Conservation (phyloP, 2,797 vertebrate species). For the Nothura maculosa region DNA sequence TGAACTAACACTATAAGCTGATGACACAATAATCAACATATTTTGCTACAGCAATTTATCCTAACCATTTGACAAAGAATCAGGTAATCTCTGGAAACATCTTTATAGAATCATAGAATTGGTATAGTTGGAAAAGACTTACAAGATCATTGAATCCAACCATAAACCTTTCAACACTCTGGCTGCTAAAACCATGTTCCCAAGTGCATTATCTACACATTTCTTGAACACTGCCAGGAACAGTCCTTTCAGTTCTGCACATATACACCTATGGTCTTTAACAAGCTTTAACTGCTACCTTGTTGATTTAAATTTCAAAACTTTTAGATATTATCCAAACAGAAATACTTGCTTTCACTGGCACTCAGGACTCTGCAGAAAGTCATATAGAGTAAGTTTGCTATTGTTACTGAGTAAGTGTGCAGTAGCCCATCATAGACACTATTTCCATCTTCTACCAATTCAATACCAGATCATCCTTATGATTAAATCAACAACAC, state of each 20-base stretch:
- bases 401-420: not conserved
- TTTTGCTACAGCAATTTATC: not conserved
- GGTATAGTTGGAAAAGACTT: too few relatives aligned
- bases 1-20: not conserved
- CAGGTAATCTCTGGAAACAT: not conserved
- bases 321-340: not conserved
- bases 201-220: too few relatives aligned
- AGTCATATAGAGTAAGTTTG: not conserved
- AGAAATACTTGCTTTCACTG: not conserved
- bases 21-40: not conserved
- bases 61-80: not conserved
- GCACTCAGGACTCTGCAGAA: not conserved
- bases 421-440: not conserved
- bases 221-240: too few relatives aligned
- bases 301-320: not conserved
- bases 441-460: not conserved
- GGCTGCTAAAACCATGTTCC: too few relatives aligned
- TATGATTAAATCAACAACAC: not conserved
- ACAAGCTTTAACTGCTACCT: not conserved
- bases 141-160: too few relatives aligned
- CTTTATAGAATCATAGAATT: not conserved
- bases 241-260: not conserved
- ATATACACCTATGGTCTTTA: not conserved
- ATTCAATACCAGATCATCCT: not conserved
- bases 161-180: too few relatives aligned